Base-by-base conservation (phyloP, 2,797 vertebrate species). In the Choloepus didactylus region DNA sequence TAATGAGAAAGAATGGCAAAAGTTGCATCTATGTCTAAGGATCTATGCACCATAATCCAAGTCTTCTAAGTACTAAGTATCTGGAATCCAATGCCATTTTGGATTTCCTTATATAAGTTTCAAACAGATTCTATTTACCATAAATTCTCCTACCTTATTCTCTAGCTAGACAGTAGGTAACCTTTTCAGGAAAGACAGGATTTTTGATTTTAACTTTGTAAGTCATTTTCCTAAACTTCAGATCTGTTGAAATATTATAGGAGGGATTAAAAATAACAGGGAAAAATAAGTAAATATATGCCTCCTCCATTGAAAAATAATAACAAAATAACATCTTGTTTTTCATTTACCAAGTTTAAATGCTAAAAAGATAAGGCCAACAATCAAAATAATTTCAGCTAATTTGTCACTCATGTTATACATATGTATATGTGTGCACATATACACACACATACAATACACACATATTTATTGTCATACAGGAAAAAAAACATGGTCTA, bases 301-400 rank as follows among this genome's bases (percentile, higher is more conserved):
- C 56, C 31, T 72, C 38, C n/a, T 49, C 87, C 51, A 86, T 70
- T 85, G 41, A 69, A 91, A 91, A 91, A 76, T 41, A 82, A 25
- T 62, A 87, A 87, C 46, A 70, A 88, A 75, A 83, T 82, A 91
- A 93, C 4, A 89, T 9, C 6, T 66, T 56, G 82, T 76, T 94
- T 97, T 93, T 81, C 54, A 91, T 92, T 70, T 97, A 60, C 59
- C 94, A 96, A 75, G 91, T 96, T 89, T 96, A 85, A 95, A 90
- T n/a, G 1, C 38, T 96, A n/a, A 77, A 67, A 70, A 77, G 54
- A 95, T 80, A 69, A 87, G 46, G 86, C 19, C 14, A 72, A 21
- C 15, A 66, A 69, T 96, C 81, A 35, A 29, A 70, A 92, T 94
- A 87, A 93, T 72, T 46, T 95, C 9, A 77, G 49, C 82, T 80